Conservation (phyloP, 37 sponge, comb jelly and placozoan genomes). For the Halichondria panicea region DNA sequence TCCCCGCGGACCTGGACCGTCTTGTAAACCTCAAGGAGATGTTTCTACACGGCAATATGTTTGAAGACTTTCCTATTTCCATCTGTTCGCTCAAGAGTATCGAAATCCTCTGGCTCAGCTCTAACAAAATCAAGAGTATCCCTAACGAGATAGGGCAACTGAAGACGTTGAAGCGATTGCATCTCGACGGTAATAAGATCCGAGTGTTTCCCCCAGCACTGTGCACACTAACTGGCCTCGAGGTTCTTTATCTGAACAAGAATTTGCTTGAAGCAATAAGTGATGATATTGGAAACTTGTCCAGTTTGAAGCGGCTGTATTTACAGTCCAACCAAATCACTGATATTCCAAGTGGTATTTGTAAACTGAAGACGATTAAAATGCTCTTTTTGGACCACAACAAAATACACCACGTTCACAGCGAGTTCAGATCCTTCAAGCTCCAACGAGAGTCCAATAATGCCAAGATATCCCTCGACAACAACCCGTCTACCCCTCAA, state of each 20-base stretch:
- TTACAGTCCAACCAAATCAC: slow-evolving; percentile 66
- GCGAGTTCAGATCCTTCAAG: slow-evolving; percentile 19
- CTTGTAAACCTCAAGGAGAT: slow-evolving; percentile 56
- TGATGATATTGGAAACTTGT: slow-evolving; percentile 26
- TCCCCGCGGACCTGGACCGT: slow-evolving; percentile 45
- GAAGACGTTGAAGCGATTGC: slow-evolving; percentile 44
- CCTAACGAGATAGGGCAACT: slow-evolving; percentile 49
- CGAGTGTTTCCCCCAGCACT: slow-evolving; percentile 43
- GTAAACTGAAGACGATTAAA: slow-evolving; percentile 22
- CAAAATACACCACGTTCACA: slow-evolving; percentile 32
- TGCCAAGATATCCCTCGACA: neutral
- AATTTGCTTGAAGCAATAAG: slow-evolving; percentile 36
- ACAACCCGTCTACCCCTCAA: slow-evolving; percentile 43
- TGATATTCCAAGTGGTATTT: slow-evolving; percentile 40
- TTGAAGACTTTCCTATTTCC: slow-evolving; percentile 38
- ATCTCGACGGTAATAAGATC: slow-evolving; percentile 63
- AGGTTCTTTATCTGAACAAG: slow-evolving; percentile 68
- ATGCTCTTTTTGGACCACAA: slow-evolving; percentile 58
- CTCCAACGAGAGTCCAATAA: neutral
- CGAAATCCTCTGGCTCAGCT: slow-evolving; percentile 67
- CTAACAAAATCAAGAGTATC: slow-evolving; percentile 50
- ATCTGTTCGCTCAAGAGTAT: slow-evolving; percentile 40
- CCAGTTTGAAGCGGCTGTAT: slow-evolving; percentile 42
- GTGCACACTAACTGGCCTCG: slow-evolving; percentile 34
- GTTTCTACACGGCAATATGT: slow-evolving; percentile 62